These are phyloP conservation scores for Euplagia quadripunctaria DNA, from an alignment of 2,888 invertebrate species.

Conservation along the genomic window DNA sequence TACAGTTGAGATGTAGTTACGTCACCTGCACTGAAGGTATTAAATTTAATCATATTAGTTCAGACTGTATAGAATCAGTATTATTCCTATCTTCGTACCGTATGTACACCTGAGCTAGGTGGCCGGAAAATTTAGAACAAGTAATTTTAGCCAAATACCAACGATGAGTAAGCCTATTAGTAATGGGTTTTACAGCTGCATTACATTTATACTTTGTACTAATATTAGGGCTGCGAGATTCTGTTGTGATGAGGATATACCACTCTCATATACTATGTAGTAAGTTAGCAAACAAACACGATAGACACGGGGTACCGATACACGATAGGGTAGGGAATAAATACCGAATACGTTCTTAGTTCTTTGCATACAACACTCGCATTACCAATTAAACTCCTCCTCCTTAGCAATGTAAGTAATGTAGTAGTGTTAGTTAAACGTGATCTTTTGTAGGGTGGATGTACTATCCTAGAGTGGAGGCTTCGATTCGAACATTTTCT, in stretches of 20 bases:
- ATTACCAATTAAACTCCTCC: too few relatives aligned
- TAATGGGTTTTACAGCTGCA: constrained; percentile 49
- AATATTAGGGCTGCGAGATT: constrained; percentile 28
- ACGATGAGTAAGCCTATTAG: constrained; percentile 72
- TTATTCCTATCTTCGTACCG: constrained; percentile 10
- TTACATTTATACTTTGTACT: constrained; percentile 48
- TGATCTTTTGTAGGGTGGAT: not conserved
- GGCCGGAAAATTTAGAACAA: constrained; percentile 74
- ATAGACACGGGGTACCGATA: not conserved
- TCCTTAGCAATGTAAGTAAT: not conserved
- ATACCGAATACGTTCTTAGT: too few relatives aligned
- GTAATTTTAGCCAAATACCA: constrained; percentile 80
- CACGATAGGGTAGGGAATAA: too few relatives aligned
- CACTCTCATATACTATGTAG: not conserved
- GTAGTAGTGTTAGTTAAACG: not conserved
- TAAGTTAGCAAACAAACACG: not conserved
- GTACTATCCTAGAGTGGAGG: not conserved
- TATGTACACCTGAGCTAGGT: constrained; percentile 68
- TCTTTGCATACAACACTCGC: too few relatives aligned
- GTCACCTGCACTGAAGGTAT: too few relatives aligned
- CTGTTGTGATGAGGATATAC: constrained; percentile 16
- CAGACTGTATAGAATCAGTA: not conserved
- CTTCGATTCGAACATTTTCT: not conserved
- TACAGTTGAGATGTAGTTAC: too few relatives aligned
- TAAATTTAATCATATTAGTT: not conserved